These are phyloP conservation scores for Clepsis dumicolana DNA, from an alignment of 2,888 invertebrate genomes.

Conservation along the genomic window DNA sequence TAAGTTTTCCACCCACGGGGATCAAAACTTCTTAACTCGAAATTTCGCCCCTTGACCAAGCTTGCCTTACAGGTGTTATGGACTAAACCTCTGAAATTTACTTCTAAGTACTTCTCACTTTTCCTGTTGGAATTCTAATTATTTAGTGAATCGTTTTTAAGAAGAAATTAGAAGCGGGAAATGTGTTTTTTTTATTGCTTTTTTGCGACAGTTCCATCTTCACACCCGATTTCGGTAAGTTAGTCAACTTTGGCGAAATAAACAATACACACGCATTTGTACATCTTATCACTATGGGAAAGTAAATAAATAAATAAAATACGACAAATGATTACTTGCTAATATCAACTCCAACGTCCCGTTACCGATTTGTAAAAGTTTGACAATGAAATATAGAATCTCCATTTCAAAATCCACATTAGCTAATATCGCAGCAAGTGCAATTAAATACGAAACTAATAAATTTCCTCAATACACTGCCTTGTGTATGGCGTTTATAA, in stretches of 20 bases:
- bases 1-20: slow-evolving; percentile 34
- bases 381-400: background rate
- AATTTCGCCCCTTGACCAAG: slow-evolving; percentile 37
- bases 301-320: no score
- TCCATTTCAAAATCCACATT: background rate
- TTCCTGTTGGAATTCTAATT: slow-evolving; percentile 9
- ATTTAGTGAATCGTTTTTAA: background rate
- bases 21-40: slow-evolving; percentile 38
- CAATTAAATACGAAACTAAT: slow-evolving; percentile 30
- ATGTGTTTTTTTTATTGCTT: background rate
- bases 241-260: no score
- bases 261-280: no score
- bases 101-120: slow-evolving; percentile 26
- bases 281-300: no score
- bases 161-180: background rate
- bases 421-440: slow-evolving; percentile 32
- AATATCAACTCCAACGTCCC: no score
- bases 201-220: background rate
- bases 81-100: slow-evolving; percentile 30
- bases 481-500: slow-evolving; percentile 28
- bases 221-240: background rate
- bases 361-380: background rate
- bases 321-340: no score
- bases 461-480: slow-evolving; percentile 31
- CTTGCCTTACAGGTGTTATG: slow-evolving; percentile 37